phyloP scores from a whole-genome alignment of 2,797 vertebrate genomes.

The Onychomys torridus region DNA sequence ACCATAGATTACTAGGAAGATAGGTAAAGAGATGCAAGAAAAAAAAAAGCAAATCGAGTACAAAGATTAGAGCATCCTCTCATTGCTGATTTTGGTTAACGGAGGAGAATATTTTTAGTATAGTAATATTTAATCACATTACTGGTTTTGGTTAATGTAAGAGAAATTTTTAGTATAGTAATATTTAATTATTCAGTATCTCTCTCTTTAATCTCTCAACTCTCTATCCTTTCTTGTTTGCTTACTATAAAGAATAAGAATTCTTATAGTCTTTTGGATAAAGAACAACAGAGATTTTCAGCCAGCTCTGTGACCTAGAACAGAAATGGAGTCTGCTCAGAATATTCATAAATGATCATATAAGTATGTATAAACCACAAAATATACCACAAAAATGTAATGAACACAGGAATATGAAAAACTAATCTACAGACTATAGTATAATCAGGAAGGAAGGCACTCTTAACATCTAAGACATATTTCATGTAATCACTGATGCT shows the following conservation, averaged over 20 bases:
- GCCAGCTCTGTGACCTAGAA: neutral
- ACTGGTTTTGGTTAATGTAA: slow-evolving; percentile 30
- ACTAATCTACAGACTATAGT: neutral
- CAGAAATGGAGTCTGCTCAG: neutral
- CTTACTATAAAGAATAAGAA: slow-evolving; percentile 4
- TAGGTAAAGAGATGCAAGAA: neutral
- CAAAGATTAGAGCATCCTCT: neutral
- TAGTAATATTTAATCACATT: neutral
- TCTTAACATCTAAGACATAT: neutral
- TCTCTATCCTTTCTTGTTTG: neutral
- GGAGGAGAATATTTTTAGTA: neutral
- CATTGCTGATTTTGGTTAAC: slow-evolving; percentile 18
- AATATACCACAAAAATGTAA: neutral
- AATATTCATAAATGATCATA: neutral
- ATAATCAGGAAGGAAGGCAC: neutral
- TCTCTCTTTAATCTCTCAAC: neutral
- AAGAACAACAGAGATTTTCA: neutral
- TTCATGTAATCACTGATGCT: neutral
- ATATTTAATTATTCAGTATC: neutral
- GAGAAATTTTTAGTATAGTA: neutral
- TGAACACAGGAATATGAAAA: slow-evolving; percentile 15
- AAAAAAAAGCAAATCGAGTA: neutral
- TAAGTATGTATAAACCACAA: neutral
- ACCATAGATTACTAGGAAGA: neutral
- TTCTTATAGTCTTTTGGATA: neutral